phyloP scores from a whole-genome alignment of 2,888 invertebrate species.

The Phorcus lineatus region DNA sequence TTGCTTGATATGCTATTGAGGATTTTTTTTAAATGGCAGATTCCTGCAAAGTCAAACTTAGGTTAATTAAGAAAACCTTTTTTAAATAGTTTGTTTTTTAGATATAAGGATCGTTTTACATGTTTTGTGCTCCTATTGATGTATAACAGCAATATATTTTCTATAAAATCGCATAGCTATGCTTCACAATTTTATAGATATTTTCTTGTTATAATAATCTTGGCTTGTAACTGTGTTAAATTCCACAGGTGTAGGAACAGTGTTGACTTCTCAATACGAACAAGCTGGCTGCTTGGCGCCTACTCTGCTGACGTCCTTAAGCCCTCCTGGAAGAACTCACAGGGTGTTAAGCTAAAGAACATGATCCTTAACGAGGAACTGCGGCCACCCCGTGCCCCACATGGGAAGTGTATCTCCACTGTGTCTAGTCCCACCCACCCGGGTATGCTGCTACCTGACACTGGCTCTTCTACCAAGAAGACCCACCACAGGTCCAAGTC shows the following conservation, averaged over 20 bases:
- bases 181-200: no score
- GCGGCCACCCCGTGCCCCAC: conserved; percentile 54
- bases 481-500: conserved; percentile 87
- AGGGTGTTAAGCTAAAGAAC: conserved; percentile 85
- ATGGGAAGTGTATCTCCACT: neutral
- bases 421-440: conserved; percentile 17
- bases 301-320: conserved; percentile 83
- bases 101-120: no score
- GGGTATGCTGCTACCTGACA: conserved; percentile 15
- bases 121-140: no score
- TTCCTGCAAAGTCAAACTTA: no score
- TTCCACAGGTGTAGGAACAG: conserved; percentile 88
- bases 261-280: conserved; percentile 95
- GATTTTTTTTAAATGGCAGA: no score
- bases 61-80: no score
- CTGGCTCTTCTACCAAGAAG: conserved; percentile 79
- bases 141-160: no score
- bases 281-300: conserved; percentile 97
- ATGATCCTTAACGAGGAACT: conserved; percentile 85
- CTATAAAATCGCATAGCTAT: no score
- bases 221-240: neutral
- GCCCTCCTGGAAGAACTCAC: conserved; percentile 83
- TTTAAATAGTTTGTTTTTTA: no score
- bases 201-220: no score
- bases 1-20: no score